Evolutionary conservation across 2,113 vertebrate species (phyloP).

Genomic region (Mormyrus iriodes): DNA sequence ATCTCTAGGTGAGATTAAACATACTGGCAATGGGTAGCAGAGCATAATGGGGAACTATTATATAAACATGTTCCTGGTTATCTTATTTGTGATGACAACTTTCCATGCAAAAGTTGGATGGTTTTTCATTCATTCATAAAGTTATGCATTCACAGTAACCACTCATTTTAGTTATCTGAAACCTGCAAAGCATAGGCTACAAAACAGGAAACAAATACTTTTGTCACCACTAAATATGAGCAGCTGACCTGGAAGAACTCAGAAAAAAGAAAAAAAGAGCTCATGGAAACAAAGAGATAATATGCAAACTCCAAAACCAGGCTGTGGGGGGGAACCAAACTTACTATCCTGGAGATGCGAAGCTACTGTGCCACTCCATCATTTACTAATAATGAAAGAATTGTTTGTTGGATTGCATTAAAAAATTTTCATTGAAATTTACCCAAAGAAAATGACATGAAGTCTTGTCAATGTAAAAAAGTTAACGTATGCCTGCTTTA

Average conservation of each 20-base stretch:
- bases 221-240: neutral
- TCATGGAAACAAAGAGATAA: neutral
- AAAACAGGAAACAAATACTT: neutral
- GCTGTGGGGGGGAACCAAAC: neutral
- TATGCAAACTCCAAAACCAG: neutral
- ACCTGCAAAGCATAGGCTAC: neutral
- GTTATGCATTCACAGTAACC: neutral
- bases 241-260: neutral
- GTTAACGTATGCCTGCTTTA: neutral
- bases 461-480: neutral
- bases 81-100: neutral
- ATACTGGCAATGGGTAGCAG: neutral
- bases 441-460: neutral
- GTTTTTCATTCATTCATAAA: neutral
- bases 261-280: neutral
- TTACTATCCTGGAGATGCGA: neutral
- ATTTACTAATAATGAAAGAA: neutral
- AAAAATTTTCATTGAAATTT: neutral
- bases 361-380: neutral
- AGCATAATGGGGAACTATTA: too few relatives aligned
- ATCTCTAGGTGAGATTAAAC: neutral
- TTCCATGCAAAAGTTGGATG: neutral
- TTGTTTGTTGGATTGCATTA: neutral
- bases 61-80: neutral
- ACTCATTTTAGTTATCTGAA: neutral